Percentiles rank a stretch among this genome's conserved stretches.
Evolutionary conservation across 2,888 invertebrate genomes (phyloP).

Genomic region (Bellardia pandia): DNA sequence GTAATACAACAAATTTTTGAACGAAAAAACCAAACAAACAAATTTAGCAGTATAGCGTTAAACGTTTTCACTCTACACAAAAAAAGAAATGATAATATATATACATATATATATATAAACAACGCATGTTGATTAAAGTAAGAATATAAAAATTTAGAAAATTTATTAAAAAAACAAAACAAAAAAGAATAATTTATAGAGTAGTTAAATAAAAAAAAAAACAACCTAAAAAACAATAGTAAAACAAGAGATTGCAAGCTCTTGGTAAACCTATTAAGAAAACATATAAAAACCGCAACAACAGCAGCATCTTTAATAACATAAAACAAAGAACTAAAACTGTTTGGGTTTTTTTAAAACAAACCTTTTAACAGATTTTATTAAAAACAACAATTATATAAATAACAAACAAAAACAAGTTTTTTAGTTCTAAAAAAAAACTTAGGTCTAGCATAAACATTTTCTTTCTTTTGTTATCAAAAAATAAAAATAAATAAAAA

Average conservation of each 20-base stretch:
- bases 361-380: slow-evolving; percentile 18
- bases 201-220: slow-evolving; percentile 54
- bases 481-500: slow-evolving; percentile 30
- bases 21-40: slow-evolving; percentile 30
- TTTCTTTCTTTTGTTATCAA: slow-evolving; percentile 48
- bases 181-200: slow-evolving; percentile 51
- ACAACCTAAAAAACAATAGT: slow-evolving; percentile 23
- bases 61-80: slow-evolving; percentile 62
- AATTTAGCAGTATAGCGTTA: slow-evolving; percentile 53
- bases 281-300: slow-evolving; percentile 23
- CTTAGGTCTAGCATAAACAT: slow-evolving; percentile 48
- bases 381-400: slow-evolving; percentile 23
- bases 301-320: slow-evolving; percentile 56
- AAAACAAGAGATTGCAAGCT: slow-evolving; percentile 42
- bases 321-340: slow-evolving; percentile 72
- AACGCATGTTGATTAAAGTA: slow-evolving; percentile 66
- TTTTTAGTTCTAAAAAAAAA: slow-evolving; percentile 54
- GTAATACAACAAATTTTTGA: slow-evolving; percentile 44
- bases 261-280: slow-evolving; percentile 22
- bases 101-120: slow-evolving; percentile 54
- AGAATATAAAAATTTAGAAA: slow-evolving; percentile 64
- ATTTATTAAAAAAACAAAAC: slow-evolving; percentile 52
- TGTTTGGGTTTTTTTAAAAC: slow-evolving; percentile 36
- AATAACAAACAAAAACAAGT: slow-evolving; percentile 29
- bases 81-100: slow-evolving; percentile 20